Percentiles rank a stretch among this genome's conserved stretches.
phyloP scores from a whole-genome alignment of 2,113 vertebrate species.

The Oostethus manadensis region DNA sequence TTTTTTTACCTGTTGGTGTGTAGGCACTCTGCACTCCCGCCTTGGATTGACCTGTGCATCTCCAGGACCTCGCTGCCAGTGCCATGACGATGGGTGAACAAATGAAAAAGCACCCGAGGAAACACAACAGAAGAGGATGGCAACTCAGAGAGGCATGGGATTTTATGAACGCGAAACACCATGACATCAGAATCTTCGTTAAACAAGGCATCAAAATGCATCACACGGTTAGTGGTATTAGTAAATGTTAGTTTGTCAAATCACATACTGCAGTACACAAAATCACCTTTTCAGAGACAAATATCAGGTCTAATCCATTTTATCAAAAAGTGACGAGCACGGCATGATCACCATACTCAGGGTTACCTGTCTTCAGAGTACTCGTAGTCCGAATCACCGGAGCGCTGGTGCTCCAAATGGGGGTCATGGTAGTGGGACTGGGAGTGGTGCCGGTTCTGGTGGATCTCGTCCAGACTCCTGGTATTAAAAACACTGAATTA shows the following conservation, averaged over 20 bases:
- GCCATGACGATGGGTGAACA: conserved; percentile 85
- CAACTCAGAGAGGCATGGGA: conserved; percentile 66
- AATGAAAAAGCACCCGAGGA: conserved; percentile 71
- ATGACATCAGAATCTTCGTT: conserved; percentile 45
- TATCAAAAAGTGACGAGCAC: not conserved
- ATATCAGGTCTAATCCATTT: not conserved
- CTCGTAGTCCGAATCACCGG: conserved; percentile 88
- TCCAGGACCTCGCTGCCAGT: conserved; percentile 96
- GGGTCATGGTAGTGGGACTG: conserved; percentile 87
- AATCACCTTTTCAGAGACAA: too few relatives aligned
- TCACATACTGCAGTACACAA: too few relatives aligned
- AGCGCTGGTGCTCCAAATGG: conserved; percentile 81
- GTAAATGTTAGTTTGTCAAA: conserved; percentile 39
- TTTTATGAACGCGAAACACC: conserved; percentile 73
- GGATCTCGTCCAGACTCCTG: conserved; percentile 99
- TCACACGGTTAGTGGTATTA: conserved; percentile 63
- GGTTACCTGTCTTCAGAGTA: conserved; percentile 97
- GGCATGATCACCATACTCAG: not conserved
- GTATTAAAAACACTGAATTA: conserved; percentile 11
- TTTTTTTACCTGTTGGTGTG: conserved; percentile 95
- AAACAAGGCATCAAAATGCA: conserved; percentile 9
- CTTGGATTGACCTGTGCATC: conserved; percentile 97
- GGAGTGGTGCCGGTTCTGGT: conserved; percentile 89
- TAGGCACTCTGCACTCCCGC: conserved; percentile 98
- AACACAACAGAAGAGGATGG: conserved; percentile 78